Evolutionary conservation across 1,140 invertebrate species (phyloP).

Genomic region (Tetragnatha versicolor): DNA sequence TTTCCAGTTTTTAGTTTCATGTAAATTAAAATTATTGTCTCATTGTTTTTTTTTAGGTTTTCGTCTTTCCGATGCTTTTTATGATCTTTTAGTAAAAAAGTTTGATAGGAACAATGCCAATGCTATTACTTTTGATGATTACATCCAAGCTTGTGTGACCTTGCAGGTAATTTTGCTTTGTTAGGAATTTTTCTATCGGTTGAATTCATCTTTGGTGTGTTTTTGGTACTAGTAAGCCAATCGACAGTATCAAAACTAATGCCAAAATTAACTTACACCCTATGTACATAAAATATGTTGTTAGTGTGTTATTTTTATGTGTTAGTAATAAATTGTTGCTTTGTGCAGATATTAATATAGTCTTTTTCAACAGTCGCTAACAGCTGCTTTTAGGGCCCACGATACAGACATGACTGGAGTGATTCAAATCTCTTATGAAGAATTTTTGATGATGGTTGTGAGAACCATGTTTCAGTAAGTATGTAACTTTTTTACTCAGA

Average conservation of each 20-base stretch:
- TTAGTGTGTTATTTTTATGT: too few species aligned
- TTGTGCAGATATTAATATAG: slow-evolving; percentile 12
- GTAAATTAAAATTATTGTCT: neutral
- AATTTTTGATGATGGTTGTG: slow-evolving; percentile 96
- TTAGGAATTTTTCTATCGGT: too few species aligned
- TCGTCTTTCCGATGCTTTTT: slow-evolving; percentile 82
- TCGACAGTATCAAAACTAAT: too few species aligned
- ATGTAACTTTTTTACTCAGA: slow-evolving; percentile 16
- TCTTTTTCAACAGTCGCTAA: slow-evolving; percentile 70
- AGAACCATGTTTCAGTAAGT: slow-evolving; percentile 61
- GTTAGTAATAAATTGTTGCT: neutral
- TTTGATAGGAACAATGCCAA: slow-evolving; percentile 90
- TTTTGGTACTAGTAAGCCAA: too few species aligned
- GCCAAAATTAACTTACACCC: too few species aligned
- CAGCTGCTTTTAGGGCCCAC: slow-evolving; percentile 83
- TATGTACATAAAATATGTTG: too few species aligned
- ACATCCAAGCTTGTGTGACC: slow-evolving; percentile 94
- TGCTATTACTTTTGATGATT: slow-evolving; percentile 89
- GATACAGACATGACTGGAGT: slow-evolving; percentile 94
- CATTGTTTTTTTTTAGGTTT: slow-evolving; percentile 65
- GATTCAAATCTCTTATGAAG: slow-evolving; percentile 96
- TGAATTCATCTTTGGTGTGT: too few species aligned
- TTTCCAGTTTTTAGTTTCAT: neutral
- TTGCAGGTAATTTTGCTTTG: slow-evolving; percentile 72
- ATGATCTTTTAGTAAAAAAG: slow-evolving; percentile 85